phyloP scores from a whole-genome alignment of 2,797 vertebrate species.

The Cynodonichthys magdalenae region DNA sequence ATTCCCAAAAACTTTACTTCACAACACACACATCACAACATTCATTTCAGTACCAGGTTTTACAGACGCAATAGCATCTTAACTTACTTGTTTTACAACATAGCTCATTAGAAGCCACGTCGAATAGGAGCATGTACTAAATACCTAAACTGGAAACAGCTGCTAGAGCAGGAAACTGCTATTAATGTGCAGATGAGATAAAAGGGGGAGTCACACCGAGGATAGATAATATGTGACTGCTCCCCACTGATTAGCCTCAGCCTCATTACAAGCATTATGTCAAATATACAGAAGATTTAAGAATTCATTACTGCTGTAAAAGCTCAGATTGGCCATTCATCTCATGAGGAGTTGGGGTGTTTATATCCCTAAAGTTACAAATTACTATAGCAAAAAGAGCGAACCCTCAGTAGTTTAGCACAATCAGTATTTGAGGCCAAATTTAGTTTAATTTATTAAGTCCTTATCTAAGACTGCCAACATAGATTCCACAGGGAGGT shows the following conservation, averaged over 20 bases:
- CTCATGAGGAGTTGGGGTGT: constrained; percentile 8
- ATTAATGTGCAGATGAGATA: constrained; percentile 41
- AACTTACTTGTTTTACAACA: no score
- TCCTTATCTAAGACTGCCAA: no score
- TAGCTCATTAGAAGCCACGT: constrained; percentile 15
- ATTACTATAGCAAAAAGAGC: constrained; percentile 9
- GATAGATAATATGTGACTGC: constrained; percentile 32
- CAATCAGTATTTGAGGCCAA: background rate
- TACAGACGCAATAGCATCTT: background rate
- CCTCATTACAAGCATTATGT: constrained; percentile 32
- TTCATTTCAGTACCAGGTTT: constrained; percentile 7
- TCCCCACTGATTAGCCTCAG: constrained; percentile 47
- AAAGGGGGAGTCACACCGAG: constrained; percentile 24
- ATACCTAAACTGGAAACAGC: constrained; percentile 39
- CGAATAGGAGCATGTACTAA: constrained; percentile 17
- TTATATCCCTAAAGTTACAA: constrained; percentile 29
- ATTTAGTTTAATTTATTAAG: no score
- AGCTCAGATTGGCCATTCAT: constrained; percentile 14
- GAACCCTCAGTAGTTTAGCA: background rate
- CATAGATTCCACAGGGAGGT: no score
- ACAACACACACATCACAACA: no score
- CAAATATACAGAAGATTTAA: constrained; percentile 33
- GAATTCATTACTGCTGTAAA: constrained; percentile 17
- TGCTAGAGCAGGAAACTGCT: constrained; percentile 42
- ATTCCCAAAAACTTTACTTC: no score